A percentile compares a stretch with the other conserved stretches of the same genome.
Evolutionary conservation across 1,140 invertebrate species (phyloP).

Genomic region (Sminthurides bifidus): DNA sequence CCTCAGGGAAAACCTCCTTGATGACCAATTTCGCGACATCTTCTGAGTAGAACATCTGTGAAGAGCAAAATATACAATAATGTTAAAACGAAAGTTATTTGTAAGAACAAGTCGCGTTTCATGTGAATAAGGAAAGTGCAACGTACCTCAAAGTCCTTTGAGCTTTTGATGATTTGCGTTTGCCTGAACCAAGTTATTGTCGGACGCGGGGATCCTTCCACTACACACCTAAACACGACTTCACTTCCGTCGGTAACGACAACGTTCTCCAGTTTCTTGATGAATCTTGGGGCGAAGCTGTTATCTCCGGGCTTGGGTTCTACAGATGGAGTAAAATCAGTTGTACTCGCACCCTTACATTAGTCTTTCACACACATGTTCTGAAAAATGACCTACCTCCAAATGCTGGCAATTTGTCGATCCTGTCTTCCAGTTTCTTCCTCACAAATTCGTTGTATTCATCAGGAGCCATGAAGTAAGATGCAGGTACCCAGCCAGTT

Average conservation of each 20-base stretch:
- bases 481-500: conserved; percentile 81
- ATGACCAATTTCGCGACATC: conserved; percentile 86
- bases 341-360: background rate
- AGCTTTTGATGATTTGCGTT: conserved; percentile 80
- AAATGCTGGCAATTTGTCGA: conserved; percentile 78
- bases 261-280: conserved; percentile 70
- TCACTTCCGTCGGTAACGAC: conserved; percentile 73
- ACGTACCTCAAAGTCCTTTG: conserved; percentile 60
- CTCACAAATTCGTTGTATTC: conserved; percentile 71
- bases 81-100: background rate
- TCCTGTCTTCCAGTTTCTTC: conserved; percentile 77
- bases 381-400: conserved; percentile 69
- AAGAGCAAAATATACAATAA: conserved; percentile 13
- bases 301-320: conserved; percentile 65
- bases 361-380: too few species aligned
- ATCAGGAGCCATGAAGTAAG: conserved; percentile 67
- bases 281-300: conserved; percentile 66
- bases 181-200: conserved; percentile 91
- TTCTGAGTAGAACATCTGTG: conserved; percentile 82
- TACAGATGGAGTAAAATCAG: conserved; percentile 34
- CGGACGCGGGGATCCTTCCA: conserved; percentile 75
- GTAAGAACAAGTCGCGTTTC: background rate
- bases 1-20: conserved; percentile 90
- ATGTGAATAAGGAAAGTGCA: conserved; percentile 1
- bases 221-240: conserved; percentile 78